These are phyloP conservation scores for Lates calcarifer DNA, from an alignment of 2,113 vertebrate species.

Conservation along the genomic window DNA sequence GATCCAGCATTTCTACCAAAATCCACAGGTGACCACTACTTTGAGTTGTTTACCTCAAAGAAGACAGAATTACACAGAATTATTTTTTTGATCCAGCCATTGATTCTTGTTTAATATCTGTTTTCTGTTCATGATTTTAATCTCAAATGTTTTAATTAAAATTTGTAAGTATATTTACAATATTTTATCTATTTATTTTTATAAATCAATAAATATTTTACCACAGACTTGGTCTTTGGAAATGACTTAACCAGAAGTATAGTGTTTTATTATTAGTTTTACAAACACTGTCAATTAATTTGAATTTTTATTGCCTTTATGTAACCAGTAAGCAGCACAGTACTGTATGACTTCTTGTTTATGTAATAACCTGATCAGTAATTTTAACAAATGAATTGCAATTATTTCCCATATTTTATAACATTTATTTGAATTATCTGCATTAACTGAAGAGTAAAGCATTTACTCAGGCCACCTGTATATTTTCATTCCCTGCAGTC, in stretches of 20 bases:
- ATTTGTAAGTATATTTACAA: slow-evolving; percentile 75
- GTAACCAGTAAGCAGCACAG: not conserved
- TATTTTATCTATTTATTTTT: slow-evolving; percentile 74
- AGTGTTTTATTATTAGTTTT: not conserved
- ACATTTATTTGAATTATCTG: not conserved
- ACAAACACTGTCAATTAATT: not conserved
- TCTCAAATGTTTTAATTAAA: slow-evolving; percentile 46
- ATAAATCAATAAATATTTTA: slow-evolving; percentile 76
- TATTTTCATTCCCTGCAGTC: not conserved
- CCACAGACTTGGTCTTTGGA: not conserved
- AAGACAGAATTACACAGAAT: not conserved
- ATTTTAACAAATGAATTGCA: too few relatives aligned
- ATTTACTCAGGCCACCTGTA: not conserved
- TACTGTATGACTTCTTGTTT: too few relatives aligned
- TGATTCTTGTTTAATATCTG: too few relatives aligned
- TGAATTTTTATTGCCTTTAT: not conserved
- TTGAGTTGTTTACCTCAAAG: slow-evolving; percentile 1
- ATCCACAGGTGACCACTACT: not conserved
- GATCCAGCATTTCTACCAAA: slow-evolving; percentile 26
- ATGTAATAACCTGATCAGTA: too few relatives aligned
- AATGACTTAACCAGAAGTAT: not conserved
- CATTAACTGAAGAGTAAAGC: not conserved
- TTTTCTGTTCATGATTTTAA: slow-evolving; percentile 37
- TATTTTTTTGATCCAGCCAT: not conserved
- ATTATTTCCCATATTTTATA: not conserved